These are phyloP conservation scores for Cherax quadricarinatus DNA, from an alignment of 1,140 invertebrate species.

Conservation along the genomic window DNA sequence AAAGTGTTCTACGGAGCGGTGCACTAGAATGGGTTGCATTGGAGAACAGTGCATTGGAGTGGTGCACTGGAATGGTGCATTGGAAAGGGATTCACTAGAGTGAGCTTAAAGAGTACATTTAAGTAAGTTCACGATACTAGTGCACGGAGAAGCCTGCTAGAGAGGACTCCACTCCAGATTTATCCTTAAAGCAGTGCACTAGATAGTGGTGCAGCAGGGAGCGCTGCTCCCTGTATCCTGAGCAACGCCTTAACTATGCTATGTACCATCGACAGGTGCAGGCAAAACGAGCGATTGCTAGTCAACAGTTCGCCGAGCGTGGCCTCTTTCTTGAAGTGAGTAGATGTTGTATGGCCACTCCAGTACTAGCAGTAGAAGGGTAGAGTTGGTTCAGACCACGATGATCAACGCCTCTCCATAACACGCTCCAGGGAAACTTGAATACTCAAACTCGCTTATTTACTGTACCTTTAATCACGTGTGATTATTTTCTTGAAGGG, in stretches of 20 bases:
- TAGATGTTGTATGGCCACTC: background rate
- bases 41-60: no score
- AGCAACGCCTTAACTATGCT: constrained; percentile 39
- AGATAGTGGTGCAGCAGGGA: background rate
- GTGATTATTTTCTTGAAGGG: no score
- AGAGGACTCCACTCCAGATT: background rate
- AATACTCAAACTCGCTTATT: no score
- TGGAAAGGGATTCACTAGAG: background rate
- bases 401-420: background rate
- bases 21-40: no score
- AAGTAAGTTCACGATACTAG: background rate
- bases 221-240: background rate
- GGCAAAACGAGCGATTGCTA: constrained; percentile 67
- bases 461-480: no score
- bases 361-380: background rate
- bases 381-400: background rate
- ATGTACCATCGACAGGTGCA: constrained; percentile 59
- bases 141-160: background rate
- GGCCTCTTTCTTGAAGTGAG: constrained; percentile 68
- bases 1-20: background rate
- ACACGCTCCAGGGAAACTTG: background rate
- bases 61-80: background rate
- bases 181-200: background rate
- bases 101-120: background rate
- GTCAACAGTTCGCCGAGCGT: constrained; percentile 68